Percentiles rank a stretch among this genome's conserved stretches.
Evolutionary conservation across 1,140 invertebrate species (phyloP).

Genomic region (Aphis gossypii): DNA sequence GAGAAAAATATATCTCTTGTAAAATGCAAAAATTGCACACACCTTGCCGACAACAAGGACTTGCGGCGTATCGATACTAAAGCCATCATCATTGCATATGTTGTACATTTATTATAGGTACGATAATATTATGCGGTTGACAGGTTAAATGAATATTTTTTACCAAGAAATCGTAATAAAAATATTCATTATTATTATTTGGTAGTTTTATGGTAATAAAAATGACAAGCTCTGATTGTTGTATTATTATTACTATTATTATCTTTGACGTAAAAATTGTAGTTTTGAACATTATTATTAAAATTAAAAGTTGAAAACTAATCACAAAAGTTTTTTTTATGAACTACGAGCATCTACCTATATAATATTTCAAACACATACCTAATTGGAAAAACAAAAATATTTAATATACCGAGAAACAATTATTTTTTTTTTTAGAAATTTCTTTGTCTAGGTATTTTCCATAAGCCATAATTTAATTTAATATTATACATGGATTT

Average conservation of each 20-base stretch:
- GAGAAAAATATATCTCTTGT: neutral
- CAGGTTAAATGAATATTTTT: neutral
- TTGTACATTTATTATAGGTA: neutral
- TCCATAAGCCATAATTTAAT: neutral
- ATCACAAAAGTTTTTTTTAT: neutral
- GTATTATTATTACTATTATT: neutral
- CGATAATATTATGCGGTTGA: neutral
- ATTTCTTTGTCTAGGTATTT: neutral
- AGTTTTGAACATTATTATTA: neutral
- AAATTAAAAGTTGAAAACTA: constrained; percentile 1
- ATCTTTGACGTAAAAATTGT: neutral
- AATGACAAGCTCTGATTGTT: neutral
- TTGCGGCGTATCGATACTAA: neutral
- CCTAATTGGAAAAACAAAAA: neutral
- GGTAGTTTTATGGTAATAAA: neutral
- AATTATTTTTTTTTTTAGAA: too few relatives aligned
- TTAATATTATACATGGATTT: neutral
- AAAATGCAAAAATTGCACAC: neutral
- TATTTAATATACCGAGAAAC: neutral
- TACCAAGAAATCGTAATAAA: neutral
- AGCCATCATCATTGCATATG: too few relatives aligned
- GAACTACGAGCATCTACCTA: neutral
- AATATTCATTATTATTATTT: neutral
- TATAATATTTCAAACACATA: neutral
- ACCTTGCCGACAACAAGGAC: neutral